Base-by-base conservation (phyloP, 2,888 invertebrate species). In the Ophion ellenae region DNA sequence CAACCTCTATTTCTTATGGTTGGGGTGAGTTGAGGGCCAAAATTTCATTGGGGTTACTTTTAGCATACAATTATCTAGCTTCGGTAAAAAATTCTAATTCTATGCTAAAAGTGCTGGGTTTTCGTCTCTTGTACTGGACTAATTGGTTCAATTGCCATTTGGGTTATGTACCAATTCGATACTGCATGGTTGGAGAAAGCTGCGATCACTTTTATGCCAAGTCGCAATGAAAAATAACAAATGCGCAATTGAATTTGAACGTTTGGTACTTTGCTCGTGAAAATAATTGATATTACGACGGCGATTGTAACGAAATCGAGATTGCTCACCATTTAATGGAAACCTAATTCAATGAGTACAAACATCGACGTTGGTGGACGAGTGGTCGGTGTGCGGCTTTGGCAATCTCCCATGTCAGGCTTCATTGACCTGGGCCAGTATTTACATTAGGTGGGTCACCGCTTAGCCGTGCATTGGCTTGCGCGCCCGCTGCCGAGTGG, bases 81-180 rank as follows among this genome's bases (percentile, higher is more conserved):
- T 32, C 4, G 4, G 32, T 32, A 32, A 32, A 32, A 32, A 32
- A 32, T 32, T 32, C 2, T 32, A 32, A 32, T 32, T 32, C 2
- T 32, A 32, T 4, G 32, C 32, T 32, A 32, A 32, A 32, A 32
- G 32, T 32, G 32, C 32, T 32, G 32, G 32, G 4, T 32, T 32
- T 32, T 32, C 32, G 32, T 32, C 32, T 32, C 4, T 32, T 32
- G 2, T 32, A 4, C 32, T 32, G 32, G 32, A 32, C 32, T 32
- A 32, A 32, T 71, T 71, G 28, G 10, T 71, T 71, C 28, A 9
- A 71, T 32, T 47, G 28, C 32, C 32, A 36, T 57, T 32, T n/a
- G 71, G 53, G 24, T 24, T 61, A 70, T 53, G 53, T 47, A n/a
- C 70, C 70, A 70, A 32, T 53, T 70, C 47, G 4, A 53, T 28